A percentile compares a stretch with the other conserved stretches of the same genome.
Conservation (phyloP, 2,888 invertebrate genomes). For the Anorthoa munda region DNA sequence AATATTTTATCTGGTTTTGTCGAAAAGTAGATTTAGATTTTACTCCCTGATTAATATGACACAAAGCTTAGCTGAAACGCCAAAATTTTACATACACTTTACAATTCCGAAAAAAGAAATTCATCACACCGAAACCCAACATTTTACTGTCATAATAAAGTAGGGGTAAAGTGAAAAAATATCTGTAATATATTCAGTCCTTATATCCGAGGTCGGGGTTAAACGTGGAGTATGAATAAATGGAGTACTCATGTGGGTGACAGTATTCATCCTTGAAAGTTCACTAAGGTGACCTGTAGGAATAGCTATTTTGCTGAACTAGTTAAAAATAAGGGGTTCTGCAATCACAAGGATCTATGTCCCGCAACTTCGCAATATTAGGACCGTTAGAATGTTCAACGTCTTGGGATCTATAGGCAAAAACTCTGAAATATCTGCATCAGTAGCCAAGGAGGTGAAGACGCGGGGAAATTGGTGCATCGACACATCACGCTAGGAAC, state of each 20-base stretch:
- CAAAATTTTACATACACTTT: slow-evolving; percentile 10
- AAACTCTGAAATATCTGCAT: no score
- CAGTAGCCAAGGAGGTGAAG: no score
- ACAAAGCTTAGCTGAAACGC: background rate
- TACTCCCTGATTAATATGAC: background rate
- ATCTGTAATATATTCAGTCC: slow-evolving; percentile 57
- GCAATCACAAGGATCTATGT: no score
- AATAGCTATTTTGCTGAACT: background rate
- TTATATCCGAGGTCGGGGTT: slow-evolving; percentile 33
- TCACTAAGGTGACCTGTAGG: background rate
- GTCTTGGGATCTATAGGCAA: no score
- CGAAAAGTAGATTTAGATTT: background rate
- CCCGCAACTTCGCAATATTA: no score
- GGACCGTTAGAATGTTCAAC: no score
- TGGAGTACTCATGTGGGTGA: slow-evolving; percentile 31
- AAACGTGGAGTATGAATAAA: slow-evolving; percentile 31
- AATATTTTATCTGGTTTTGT: no score
- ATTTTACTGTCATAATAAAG: slow-evolving; percentile 50
- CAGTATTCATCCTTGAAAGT: background rate
- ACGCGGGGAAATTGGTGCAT: no score
- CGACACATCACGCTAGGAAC: no score
- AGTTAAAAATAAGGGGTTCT: background rate
- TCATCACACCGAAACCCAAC: slow-evolving; percentile 33
- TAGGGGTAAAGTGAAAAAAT: slow-evolving; percentile 49
- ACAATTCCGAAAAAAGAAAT: slow-evolving; percentile 34